Evolutionary conservation across 1,140 invertebrate species (phyloP), one percentile per base, ranked within the genome.

Genomic region (Ceratosolen fusciceps): DNA sequence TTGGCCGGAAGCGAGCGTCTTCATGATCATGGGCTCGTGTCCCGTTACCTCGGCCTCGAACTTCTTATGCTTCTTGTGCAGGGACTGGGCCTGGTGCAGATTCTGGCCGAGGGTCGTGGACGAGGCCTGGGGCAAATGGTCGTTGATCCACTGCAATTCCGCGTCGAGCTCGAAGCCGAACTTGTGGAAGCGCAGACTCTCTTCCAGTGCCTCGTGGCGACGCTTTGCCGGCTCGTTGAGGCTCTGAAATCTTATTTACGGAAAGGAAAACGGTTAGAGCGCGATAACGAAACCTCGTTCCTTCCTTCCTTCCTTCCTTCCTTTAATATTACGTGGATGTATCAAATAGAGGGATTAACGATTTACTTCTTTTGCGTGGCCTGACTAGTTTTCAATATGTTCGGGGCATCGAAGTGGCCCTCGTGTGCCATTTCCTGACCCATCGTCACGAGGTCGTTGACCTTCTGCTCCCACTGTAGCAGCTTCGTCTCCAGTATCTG

Each of bases 71-170:
- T 98, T 98, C 89, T 99, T 99, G 83, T 95, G 93, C 16, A 98
- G 91, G 19, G 95, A 96, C 86, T 98, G 96, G 0, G 97, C 96
- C 88, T 98, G 97, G 84, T 98, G 95, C 47, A 99, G 90, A 89
- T 96, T 97, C 72, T 95, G 92, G 0, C 95, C 95, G 5, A 95
- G 87, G 9, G 92, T 93, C 3, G 94, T 93, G 1, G 96, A 96
- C 0, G 93, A 92, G 2, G 96, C 97, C 7, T 95, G 92, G 5
- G 95, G 95, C 74, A 95, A 86, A 82, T 97, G 95, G 88, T 99
- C 98, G 49, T 94, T 94, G 74, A 99, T 97, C 98, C 98, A 99
- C 86, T 98, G 96, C 83, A 98, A 91, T 89, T 99, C 98, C 0
- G 95, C 94, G 77, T 98, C 96, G 49, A 98, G 92, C 88, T 99